Evolutionary conservation across 2,113 vertebrate genomes (phyloP).

Genomic region (Galemys pyrenaicus): DNA sequence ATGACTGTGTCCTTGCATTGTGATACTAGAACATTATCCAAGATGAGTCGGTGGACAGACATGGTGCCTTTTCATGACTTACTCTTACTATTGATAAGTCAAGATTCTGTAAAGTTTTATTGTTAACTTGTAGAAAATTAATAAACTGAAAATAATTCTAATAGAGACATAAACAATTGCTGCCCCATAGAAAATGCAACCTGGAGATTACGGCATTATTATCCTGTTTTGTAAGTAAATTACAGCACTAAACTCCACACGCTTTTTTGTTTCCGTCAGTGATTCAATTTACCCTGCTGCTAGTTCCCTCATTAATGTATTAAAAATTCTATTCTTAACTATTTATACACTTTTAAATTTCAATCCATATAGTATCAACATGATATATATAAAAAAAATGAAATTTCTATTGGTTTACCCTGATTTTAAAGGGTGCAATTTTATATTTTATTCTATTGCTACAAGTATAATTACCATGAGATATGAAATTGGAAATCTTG

Average conservation of each 20-base stretch:
- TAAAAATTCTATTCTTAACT: conserved; percentile 5
- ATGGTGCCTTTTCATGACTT: neutral
- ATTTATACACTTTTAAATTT: conserved; percentile 14
- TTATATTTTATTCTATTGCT: neutral
- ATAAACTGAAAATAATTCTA: conserved; percentile 10
- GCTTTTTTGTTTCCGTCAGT: neutral
- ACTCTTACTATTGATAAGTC: neutral
- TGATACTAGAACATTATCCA: neutral
- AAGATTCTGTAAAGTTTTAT: neutral
- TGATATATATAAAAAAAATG: neutral
- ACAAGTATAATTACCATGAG: conserved; percentile 3
- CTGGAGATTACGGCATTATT: neutral
- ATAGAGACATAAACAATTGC: neutral
- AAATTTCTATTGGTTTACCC: neutral
- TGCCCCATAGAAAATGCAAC: neutral
- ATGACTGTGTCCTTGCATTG: neutral
- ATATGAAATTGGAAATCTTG: conserved; percentile 25
- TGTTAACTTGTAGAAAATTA: neutral
- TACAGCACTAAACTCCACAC: neutral
- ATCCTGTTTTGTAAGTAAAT: neutral
- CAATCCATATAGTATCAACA: neutral
- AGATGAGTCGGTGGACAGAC: neutral
- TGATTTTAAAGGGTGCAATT: neutral
- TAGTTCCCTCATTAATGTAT: neutral
- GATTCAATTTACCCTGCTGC: neutral